Base-by-base conservation (phyloP, 2,113 vertebrate species). In the Labeo catla region DNA sequence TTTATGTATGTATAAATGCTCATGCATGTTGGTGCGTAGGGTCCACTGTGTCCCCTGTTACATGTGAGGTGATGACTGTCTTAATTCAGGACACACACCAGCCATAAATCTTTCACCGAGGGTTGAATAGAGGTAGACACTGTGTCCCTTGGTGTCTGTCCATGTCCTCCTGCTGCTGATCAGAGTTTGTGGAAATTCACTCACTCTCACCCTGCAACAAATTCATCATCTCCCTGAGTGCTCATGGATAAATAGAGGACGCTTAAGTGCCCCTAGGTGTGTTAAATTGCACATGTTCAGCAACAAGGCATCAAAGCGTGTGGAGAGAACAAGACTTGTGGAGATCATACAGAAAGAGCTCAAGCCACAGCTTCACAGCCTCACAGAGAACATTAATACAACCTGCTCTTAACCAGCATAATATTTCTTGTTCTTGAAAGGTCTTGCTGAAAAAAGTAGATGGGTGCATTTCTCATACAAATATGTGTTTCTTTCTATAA, bases 241-340 rank as follows among this genome's bases (percentile, higher is more conserved):
- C 73, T 16, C 43, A 59, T 73, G 72, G 43, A 66, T 81, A 81
- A 81, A 81, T 66, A 49, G 59, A 81, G 79, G 79, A 81, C 13
- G 1, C 45, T 34, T 59, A 19, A 81, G 59, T 34, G n/a, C 79
- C 79, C 12, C 59, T 76, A 76, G 83, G 83, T 76, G 54, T 84
- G 79, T 65, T 80, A 81, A 81, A 81, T 81, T 81, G 79, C 43
- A 65, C 59, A 81, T 11, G 79, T 65, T 81, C n/a, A 66, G 61
- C 43, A 81, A 81, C 12, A 81, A 81, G 12, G n/a, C 79, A 81
- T 81, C 79, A 66, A 81, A 65, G 59, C n/a, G 4, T 65, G 21
- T 65, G 79, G 79, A 66, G n/a, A 13, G 43, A 81, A 66, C 23
- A 15, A 47, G 43, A 81, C 79, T 81, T 81, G n/a, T 66, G 39